A percentile compares a stretch with the other conserved stretches of the same genome.
Conservation (phyloP, 1,140 invertebrate species). For the Heterodera schachtii region DNA sequence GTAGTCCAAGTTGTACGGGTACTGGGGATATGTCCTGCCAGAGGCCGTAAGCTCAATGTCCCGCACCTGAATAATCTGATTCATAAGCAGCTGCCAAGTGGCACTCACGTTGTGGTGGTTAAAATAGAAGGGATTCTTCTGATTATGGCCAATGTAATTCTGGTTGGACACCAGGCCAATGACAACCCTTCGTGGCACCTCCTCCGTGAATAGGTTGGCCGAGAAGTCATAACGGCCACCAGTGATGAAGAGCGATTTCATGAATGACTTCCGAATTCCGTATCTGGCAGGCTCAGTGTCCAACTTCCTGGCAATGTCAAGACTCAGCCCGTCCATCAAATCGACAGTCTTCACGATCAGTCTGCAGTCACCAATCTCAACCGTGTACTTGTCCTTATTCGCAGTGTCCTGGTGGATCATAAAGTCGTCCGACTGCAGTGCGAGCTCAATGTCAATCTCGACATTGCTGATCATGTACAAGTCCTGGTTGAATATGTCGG, state of each 20-base stretch:
- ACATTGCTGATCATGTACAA: conserved; percentile 8
- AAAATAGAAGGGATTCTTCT: too few species aligned
- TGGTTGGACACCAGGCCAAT: too few species aligned
- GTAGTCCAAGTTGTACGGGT: too few species aligned
- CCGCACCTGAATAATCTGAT: neutral
- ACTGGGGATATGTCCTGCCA: too few species aligned
- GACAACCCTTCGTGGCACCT: conserved; percentile 22
- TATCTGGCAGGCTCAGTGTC: too few species aligned
- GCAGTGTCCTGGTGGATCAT: neutral
- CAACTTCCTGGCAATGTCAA: neutral
- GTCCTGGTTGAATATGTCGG: conserved; percentile 20
- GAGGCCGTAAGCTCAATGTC: too few species aligned
- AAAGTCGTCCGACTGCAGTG: conserved; percentile 3
- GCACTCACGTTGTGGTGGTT: conserved; percentile 22
- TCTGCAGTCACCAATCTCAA: neutral
- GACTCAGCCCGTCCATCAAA: conserved; percentile 30
- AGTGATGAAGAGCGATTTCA: too few species aligned
- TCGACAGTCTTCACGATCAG: conserved; percentile 20
- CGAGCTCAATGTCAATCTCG: conserved; percentile 16
- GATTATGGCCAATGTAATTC: too few species aligned
- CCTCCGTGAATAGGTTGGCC: conserved; percentile 31
- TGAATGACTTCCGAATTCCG: too few species aligned
- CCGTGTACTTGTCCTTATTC: neutral
- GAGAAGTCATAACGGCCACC: too few species aligned
- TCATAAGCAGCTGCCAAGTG: too few species aligned